Evolutionary conservation across 1,140 invertebrate species (phyloP), one percentile per base, ranked within the genome.

Genomic region (Physella acuta): DNA sequence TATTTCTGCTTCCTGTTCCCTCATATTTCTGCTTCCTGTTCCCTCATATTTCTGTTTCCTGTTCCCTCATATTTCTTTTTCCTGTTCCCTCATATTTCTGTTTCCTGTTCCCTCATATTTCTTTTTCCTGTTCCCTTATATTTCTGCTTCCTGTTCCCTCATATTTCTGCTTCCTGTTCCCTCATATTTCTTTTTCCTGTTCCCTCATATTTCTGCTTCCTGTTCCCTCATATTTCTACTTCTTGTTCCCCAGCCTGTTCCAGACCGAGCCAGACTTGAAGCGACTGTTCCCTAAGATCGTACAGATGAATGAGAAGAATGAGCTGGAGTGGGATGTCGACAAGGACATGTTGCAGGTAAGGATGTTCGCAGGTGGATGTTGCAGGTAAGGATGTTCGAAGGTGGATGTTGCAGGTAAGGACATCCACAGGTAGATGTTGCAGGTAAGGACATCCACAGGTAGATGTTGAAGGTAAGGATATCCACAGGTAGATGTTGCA

Each of bases 241-340:
- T 56, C 5, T 8, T 56, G 17, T 56, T 8, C 28, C 20, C 44
- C 60, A 62, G 61, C 4, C 39, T 71, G 17, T 63, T 62, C 34
- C 61, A 81, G 63, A 79, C 76, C 1, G 78, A 80, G 60, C 80
- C 78, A 14, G 75, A 76, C 20, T 67, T 81, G 49, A 81, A 81
- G 49, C 66, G 75, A 11, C 51, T 80, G 36, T 81, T 81, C 68
- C 80, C 80, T 11, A 81, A 81, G 59, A 81, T 81, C 30, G 63
- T 71, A 0, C 74, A 74, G 26, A 79, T 81, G 73, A 81, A 80
- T 68, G 76, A 79, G 30, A 73, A 76, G 53, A 79, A 78, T 61
- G 73, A 82, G 59, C 64, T 82, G 37, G 80, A 82, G 64, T 78
- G 75, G 73, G 77, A 80, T 37, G 77, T 82, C n/a, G 80, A 82